phyloP scores from a whole-genome alignment of 2,113 vertebrate species.

The Caracal caracal region DNA sequence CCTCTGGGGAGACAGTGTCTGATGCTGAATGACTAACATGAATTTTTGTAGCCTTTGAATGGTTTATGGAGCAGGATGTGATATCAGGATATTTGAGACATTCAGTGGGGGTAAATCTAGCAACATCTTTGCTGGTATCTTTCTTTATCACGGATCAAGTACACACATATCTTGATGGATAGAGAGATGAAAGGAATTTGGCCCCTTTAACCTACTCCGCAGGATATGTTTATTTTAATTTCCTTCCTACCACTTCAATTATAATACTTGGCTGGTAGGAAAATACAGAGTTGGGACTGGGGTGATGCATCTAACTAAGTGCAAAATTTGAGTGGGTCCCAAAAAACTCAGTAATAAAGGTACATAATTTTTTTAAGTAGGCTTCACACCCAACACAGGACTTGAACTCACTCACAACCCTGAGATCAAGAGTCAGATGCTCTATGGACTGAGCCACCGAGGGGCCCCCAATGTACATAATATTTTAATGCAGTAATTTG shows the following conservation, averaged over 20 bases:
- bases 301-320: not conserved
- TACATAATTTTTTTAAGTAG: no score
- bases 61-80: not conserved
- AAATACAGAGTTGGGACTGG: not conserved
- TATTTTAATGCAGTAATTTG: not conserved
- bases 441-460: no score
- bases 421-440: no score
- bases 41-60: not conserved
- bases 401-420: no score
- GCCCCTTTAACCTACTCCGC: not conserved
- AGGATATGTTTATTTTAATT: conserved; percentile 5
- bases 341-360: not conserved
- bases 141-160: not conserved
- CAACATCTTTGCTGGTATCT: not conserved
- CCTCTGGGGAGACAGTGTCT: not conserved
- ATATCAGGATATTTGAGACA: not conserved
- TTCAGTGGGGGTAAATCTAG: not conserved
- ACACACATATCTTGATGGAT: not conserved
- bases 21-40: not conserved
- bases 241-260: not conserved
- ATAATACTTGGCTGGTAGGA: not conserved
- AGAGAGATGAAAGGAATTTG: not conserved
- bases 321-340: not conserved
- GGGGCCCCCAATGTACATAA: not conserved
- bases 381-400: no score